Percentiles rank a stretch among this genome's conserved stretches.
Conservation (phyloP, 2,797 vertebrate genomes). For the Heterohyrax brucei region DNA sequence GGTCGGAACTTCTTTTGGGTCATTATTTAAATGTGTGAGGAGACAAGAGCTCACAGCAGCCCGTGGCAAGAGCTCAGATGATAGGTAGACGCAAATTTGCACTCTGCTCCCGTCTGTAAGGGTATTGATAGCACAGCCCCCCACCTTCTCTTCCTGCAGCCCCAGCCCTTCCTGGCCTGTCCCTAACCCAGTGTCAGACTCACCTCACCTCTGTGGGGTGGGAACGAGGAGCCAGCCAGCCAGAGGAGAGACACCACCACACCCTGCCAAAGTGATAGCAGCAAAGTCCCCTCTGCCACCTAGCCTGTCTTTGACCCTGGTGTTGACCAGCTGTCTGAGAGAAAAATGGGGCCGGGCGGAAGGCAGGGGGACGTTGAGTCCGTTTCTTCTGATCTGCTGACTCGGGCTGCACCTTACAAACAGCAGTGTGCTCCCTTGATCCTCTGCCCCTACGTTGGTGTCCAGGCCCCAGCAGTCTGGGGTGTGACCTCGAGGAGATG, state of each 20-base stretch:
- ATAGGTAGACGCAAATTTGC: slow-evolving; percentile 87
- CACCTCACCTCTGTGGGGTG: slow-evolving; percentile 59
- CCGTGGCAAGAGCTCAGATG: slow-evolving; percentile 79
- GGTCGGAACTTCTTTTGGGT: slow-evolving; percentile 89
- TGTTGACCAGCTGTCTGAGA: slow-evolving; percentile 60
- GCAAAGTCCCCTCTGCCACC: slow-evolving; percentile 81
- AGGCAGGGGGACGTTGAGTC: slow-evolving; percentile 54
- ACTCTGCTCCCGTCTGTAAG: slow-evolving; percentile 85
- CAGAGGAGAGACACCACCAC: slow-evolving; percentile 77
- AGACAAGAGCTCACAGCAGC: slow-evolving; percentile 84
- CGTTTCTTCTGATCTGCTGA: slow-evolving; percentile 84
- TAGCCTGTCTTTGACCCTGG: slow-evolving; percentile 78
- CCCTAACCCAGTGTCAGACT: slow-evolving; percentile 70
- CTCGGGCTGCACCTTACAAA: slow-evolving; percentile 79
- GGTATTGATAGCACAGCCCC: slow-evolving; percentile 89
- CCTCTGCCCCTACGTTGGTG: slow-evolving; percentile 77
- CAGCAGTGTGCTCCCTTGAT: slow-evolving; percentile 72
- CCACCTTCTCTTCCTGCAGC: slow-evolving; percentile 42
- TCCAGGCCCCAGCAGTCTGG: slow-evolving; percentile 71
- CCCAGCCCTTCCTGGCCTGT: slow-evolving; percentile 59
- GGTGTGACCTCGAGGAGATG: slow-evolving; percentile 82
- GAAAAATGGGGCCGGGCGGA: slow-evolving; percentile 70
- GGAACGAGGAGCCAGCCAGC: slow-evolving; percentile 39
- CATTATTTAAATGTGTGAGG: slow-evolving; percentile 89
- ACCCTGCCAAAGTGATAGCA: slow-evolving; percentile 89